Base-by-base conservation (phyloP, 2,113 vertebrate species). In the Tragelaphus scriptus region DNA sequence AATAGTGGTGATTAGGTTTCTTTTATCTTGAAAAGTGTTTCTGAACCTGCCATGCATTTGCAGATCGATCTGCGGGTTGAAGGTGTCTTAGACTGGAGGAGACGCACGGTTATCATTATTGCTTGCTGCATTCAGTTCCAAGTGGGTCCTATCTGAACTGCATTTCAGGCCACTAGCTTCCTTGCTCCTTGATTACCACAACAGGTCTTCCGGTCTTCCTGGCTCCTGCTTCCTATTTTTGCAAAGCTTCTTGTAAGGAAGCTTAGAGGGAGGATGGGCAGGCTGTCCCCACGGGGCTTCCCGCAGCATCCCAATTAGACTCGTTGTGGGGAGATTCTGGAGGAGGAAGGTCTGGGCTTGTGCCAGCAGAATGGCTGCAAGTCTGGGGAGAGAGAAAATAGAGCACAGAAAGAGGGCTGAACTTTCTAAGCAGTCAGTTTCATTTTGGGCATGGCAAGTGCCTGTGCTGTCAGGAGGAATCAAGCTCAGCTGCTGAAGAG, bases 271-370 rank as follows among this genome's bases (percentile, higher is more conserved):
- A 96, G 95, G 94, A 84, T 93, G 96, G 91, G 94, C 85, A 81
- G 97, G 85, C 59, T 95, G 68, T 97, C 91, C 97, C 95, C 96
- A 80, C 0, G 30, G 94, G 97, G 88, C 71, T 97, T 97, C 97
- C 97, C 2, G 14, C 49, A 94, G 96, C 95, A 95, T 97, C 89
- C 89, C 96, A 98, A 97, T 98, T 98, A 98, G 95, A 95, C 47
- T 65, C 2, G 94, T 94, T 84, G 91, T 97, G 86, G 97, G 94
- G 97, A 98, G 92, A 97, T 88, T 96, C 95, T 16, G 77, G 95
- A 97, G 97, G 96, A 97, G 96, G 97, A 89, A 80, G 88, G 82
- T 65, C 94, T 97, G 98, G 97, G 92, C 75, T 63, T 0, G 0
- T 96, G 97, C 98, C 98, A 98, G 92, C 68, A 88, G 88, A 88